Conservation (phyloP, 1,140 invertebrate species). For the Nephotettix cincticeps region DNA sequence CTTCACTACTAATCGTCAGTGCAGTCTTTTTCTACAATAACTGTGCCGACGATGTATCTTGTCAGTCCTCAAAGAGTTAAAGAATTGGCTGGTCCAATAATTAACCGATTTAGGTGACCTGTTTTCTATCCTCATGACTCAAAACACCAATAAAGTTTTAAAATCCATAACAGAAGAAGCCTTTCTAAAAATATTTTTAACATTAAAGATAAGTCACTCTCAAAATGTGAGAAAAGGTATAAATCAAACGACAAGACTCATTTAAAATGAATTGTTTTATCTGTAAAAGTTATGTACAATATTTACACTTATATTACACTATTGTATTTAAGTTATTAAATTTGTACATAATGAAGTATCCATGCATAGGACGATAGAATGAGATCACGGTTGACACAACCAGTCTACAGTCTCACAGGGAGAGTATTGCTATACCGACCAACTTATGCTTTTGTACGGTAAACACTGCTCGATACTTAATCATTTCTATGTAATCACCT, state of each 20-base stretch:
- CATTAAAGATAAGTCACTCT: neutral
- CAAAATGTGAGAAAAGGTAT: neutral
- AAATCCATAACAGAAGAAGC: neutral
- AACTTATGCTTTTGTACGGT: too few relatives aligned
- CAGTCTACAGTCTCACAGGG: neutral
- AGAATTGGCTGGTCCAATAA: too few relatives aligned
- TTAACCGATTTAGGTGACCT: too few relatives aligned
- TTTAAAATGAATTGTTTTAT: conserved; percentile 28
- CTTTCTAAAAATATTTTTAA: neutral
- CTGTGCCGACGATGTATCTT: too few relatives aligned
- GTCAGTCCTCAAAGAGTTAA: too few relatives aligned
- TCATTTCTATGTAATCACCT: too few relatives aligned
- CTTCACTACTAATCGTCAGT: too few relatives aligned
- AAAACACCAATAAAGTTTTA: too few relatives aligned
- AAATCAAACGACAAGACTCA: neutral
- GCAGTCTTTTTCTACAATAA: too few relatives aligned
- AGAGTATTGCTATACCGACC: conserved; percentile 9
- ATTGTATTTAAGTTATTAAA: conserved; percentile 11
- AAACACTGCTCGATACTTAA: too few relatives aligned
- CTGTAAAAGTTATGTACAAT: conserved; percentile 27
- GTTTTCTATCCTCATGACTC: too few relatives aligned
- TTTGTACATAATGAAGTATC: conserved; percentile 15
- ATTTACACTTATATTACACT: conserved; percentile 23
- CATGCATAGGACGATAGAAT: conserved; percentile 21
- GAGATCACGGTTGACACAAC: conserved; percentile 23